Base-by-base conservation (phyloP, 1,140 invertebrate genomes). In the Solenopsis fugax region DNA sequence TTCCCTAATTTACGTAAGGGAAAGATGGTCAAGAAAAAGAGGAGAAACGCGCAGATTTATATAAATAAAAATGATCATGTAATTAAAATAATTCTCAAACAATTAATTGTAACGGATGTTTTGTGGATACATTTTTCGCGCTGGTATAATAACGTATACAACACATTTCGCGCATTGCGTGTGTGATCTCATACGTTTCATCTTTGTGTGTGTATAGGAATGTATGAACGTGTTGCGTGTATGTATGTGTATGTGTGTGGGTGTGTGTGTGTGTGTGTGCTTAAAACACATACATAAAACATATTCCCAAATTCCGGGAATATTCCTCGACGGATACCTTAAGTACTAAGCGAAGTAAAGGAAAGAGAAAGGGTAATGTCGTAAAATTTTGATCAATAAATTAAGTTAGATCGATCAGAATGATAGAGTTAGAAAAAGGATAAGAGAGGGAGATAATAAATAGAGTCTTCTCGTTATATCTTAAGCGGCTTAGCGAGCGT, bases 31-130 rank as follows among this genome's bases (percentile, higher is more conserved):
- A 64, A 65, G 52, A 62, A 58, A 72, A 77, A 90, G 18, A 21
- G 56, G 13, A 21, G 56, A 24, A 60, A 84, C 73, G 52, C 77
- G 52, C 73, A 76, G 34, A 71, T 60, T 84, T 80, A 52, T 92
- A 93, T 93, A 93, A 92, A 93, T 93, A 93, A 93, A 93, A 91
- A 92, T 92, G 89, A 93, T 82, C 90, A 89, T 93, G 90, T 93
- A 93, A 93, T 93, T 92, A 87, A 93, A 93, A 93, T 93, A 93
- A 91, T 92, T 89, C 92, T 93, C 89, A 92, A 90, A 85, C 84
- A 82, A 88, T 92, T 85, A 85, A 92, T 88, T 87, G 48, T 56
- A 62, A 88, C 64, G 80, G 37, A 78, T 86, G 67, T 81, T 50
- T 72, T 75, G 87, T 54, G 85, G 76, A 87, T 81, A 88, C 89